phyloP scores from a whole-genome alignment of 2,888 invertebrate genomes.

The Liposcelis brunnea region DNA sequence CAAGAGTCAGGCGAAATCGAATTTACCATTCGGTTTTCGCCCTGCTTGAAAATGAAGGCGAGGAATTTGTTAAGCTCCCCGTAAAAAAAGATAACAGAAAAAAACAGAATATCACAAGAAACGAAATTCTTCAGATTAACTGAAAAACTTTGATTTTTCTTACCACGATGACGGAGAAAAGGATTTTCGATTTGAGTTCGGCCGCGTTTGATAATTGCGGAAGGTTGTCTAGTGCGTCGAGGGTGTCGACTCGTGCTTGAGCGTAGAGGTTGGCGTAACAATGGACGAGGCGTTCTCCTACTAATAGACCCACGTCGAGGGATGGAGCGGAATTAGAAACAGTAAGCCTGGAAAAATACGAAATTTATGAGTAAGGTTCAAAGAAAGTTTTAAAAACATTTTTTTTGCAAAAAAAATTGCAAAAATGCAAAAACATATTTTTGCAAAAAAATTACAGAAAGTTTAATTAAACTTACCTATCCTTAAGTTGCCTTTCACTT shows the following conservation, averaged over 20 bases:
- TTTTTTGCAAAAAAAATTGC: too few relatives aligned
- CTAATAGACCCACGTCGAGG: not conserved
- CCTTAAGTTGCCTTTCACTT: slow-evolving; percentile 26
- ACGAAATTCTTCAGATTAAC: not conserved
- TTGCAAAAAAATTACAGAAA: too few relatives aligned
- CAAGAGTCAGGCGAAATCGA: too few relatives aligned
- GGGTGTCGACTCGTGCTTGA: slow-evolving; percentile 63
- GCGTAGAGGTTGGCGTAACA: slow-evolving; percentile 74
- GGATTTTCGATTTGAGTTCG: slow-evolving; percentile 83
- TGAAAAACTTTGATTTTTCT: slow-evolving; percentile 25
- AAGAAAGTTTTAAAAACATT: too few relatives aligned
- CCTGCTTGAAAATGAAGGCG: not conserved
- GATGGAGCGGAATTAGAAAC: not conserved
- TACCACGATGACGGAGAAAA: slow-evolving; percentile 92
- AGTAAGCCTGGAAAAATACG: too few relatives aligned
- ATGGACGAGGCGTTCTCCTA: slow-evolving; percentile 37
- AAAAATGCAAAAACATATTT: too few relatives aligned
- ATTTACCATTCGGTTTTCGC: too few relatives aligned
- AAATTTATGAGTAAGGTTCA: too few relatives aligned
- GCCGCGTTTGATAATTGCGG: slow-evolving; percentile 66
- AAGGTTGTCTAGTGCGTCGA: slow-evolving; percentile 70
- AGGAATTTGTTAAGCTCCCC: too few relatives aligned
- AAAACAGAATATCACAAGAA: slow-evolving; percentile 5
- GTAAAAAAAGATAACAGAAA: not conserved
- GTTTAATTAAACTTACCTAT: slow-evolving; percentile 26